Conservation (phyloP, 2,888 invertebrate genomes). For the Bellardia bayeri region DNA sequence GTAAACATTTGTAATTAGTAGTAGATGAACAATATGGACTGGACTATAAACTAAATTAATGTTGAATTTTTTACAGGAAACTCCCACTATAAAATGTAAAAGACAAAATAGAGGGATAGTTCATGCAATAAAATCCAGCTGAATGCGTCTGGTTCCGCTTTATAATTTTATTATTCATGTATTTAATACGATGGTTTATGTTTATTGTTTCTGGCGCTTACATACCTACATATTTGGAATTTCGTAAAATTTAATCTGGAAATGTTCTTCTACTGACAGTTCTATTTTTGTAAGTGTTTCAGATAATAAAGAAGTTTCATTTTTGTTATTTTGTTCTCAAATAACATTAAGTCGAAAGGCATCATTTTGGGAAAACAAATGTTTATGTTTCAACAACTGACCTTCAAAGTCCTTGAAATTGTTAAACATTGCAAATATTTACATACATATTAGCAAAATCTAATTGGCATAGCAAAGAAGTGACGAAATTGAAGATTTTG, state of each 20-base stretch:
- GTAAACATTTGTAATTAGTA: not conserved
- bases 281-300: not conserved
- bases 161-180: constrained; percentile 2
- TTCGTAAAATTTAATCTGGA: not conserved
- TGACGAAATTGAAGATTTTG: not conserved
- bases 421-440: not conserved
- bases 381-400: not conserved
- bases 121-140: not conserved
- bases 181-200: not conserved
- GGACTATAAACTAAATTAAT: constrained; percentile 6
- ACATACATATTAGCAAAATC: no score
- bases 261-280: not conserved
- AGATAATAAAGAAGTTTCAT: not conserved
- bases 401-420: constrained; percentile 1
- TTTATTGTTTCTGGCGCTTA: not conserved
- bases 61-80: not conserved
- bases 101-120: not conserved
- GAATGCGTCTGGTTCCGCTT: constrained; percentile 2
- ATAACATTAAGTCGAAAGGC: not conserved
- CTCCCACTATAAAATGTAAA: not conserved
- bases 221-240: not conserved
- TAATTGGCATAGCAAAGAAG: no score
- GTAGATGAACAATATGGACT: not conserved
- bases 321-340: not conserved
- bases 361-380: not conserved